Conservation (phyloP, 1,140 invertebrate genomes). For the Temnothorax curvispinosus region DNA sequence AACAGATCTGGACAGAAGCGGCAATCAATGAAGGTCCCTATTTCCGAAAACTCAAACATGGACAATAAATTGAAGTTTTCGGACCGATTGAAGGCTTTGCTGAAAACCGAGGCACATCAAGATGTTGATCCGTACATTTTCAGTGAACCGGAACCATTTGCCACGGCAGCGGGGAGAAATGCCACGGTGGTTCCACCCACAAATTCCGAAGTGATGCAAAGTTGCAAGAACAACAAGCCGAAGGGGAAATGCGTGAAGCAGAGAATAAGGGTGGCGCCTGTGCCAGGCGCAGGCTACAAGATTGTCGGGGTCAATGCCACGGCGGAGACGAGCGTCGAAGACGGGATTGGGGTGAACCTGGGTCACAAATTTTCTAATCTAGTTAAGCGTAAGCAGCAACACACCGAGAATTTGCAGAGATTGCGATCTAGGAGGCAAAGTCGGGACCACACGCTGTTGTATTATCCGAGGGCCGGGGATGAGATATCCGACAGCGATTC, state of each 20-base stretch:
- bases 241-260: constrained; percentile 81
- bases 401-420: constrained; percentile 71
- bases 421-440: constrained; percentile 75
- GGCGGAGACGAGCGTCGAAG: constrained; percentile 36
- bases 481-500: constrained; percentile 84
- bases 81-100: constrained; percentile 85
- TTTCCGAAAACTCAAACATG: constrained; percentile 79
- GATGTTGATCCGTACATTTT: constrained; percentile 88
- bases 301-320: constrained; percentile 48
- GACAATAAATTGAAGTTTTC: constrained; percentile 87
- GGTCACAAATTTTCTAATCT: constrained; percentile 71
- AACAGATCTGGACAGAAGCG: constrained; percentile 68
- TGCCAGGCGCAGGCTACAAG: constrained; percentile 55
- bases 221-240: constrained; percentile 76
- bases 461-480: constrained; percentile 83
- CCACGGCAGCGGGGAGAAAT: constrained; percentile 76
- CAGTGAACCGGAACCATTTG: constrained; percentile 85
- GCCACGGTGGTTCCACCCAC: constrained; percentile 72
- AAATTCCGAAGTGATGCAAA: constrained; percentile 77
- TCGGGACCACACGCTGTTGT: constrained; percentile 83
- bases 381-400: constrained; percentile 70
- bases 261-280: constrained; percentile 74
- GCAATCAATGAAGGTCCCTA: constrained; percentile 79
- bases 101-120: constrained; percentile 83
- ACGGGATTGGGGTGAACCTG: constrained; percentile 51